Base-by-base conservation (phyloP, 2,888 invertebrate species). In the Polyommatus icarus region DNA sequence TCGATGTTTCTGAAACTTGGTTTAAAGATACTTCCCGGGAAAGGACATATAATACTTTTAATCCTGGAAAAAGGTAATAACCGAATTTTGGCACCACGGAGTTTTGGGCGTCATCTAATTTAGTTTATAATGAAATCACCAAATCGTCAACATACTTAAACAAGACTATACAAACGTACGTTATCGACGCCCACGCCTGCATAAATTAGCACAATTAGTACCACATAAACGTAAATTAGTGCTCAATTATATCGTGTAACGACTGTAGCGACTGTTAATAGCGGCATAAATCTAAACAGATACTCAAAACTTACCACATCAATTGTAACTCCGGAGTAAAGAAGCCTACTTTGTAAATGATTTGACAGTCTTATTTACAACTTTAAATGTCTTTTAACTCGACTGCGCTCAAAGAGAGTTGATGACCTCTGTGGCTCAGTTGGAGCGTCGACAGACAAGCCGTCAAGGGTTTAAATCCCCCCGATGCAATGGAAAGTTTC, bases 191-290 rank as follows among this genome's bases (percentile, higher is more conserved):
- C 50, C 29, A 40, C 15, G 18, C 54, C 29, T 75, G 75, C 75
- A 75, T 54, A 75, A 75, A 75, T 75, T 75, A 75, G 3, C 15
- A 29, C 50, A 50, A 75, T 54, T 50, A 24, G 54, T 75, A 75
- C 40, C 20, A 75, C 75, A 75, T 75, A 75, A 75, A 75, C 75
- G 75, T 75, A 75, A 75, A 75, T 75, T 75, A 54, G 54, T 75
- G 46, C 50, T 50, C 75, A 75, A 75, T 75, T 73, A 50, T 24
- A 75, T 29, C 50, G 75, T 18, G 24, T 75, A 75, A 75, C 75
- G 75, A 54, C 46, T 54, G 75, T 54, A 29, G 18, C 50, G 54
- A 54, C 67, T 75, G 50, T 75, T 75, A 75, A 75, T 75, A 50
- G 75, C 50, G 7, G 15, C 8, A 54, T 75, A 75, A 75, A 75